Conservation (phyloP, 2,888 invertebrate genomes). For the Heteromyza rotundicornis region DNA sequence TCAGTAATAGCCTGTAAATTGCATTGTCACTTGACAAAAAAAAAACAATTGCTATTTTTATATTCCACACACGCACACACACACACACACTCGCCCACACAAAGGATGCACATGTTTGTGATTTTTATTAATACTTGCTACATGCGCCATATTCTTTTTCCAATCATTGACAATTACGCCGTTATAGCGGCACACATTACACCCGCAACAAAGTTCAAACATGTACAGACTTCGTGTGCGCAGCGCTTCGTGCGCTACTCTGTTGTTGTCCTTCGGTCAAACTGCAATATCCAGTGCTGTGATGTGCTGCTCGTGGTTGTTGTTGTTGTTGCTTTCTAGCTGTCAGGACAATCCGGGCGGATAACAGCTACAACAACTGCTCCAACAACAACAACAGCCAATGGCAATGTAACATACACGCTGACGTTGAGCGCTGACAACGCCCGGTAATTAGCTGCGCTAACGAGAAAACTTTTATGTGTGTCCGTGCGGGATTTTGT, state of each 20-base stretch:
- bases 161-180: constrained; percentile 20
- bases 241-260: background rate
- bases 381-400: background rate
- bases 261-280: background rate
- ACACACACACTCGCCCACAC: no score
- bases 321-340: no score
- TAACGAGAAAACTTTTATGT: constrained; percentile 55
- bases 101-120: no score
- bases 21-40: constrained; percentile 14
- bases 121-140: no score
- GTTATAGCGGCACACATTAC: constrained; percentile 15
- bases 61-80: no score
- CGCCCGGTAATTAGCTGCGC: constrained; percentile 53
- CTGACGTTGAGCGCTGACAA: constrained; percentile 33
- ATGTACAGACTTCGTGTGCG: background rate
- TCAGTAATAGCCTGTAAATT: background rate
- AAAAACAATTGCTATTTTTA: no score
- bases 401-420: background rate
- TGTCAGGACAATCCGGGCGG: background rate
- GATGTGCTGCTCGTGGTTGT: no score
- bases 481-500: background rate
- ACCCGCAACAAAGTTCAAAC: constrained; percentile 7
- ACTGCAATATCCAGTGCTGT: no score
- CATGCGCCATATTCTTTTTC: background rate
- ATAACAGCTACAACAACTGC: background rate